Conservation (phyloP, 1,140 invertebrate genomes). For the Daktulosphaira vitifoliae region DNA sequence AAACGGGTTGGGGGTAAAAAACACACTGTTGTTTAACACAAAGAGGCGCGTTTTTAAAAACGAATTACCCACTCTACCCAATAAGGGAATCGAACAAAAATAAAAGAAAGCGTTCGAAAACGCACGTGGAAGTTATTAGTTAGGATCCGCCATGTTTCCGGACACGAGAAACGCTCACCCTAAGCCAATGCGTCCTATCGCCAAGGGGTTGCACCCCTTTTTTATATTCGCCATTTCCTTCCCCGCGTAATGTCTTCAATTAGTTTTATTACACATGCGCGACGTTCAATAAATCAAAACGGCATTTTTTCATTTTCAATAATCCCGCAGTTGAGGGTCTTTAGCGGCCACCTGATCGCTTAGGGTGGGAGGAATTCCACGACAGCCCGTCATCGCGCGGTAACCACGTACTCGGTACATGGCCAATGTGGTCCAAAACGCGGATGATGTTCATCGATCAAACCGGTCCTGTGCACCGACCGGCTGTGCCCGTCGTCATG, state of each 20-base stretch:
- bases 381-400: too few species aligned
- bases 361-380: neutral
- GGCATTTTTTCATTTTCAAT: neutral
- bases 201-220: slow-evolving; percentile 14
- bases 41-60: neutral
- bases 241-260: slow-evolving; percentile 24
- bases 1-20: neutral
- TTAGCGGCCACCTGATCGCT: neutral
- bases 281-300: slow-evolving; percentile 11
- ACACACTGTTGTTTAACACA: neutral
- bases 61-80: neutral
- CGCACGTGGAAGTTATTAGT: neutral
- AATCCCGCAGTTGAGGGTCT: neutral
- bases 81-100: too few species aligned
- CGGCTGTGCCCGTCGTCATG: too few species aligned
- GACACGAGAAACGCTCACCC: neutral
- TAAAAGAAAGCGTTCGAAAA: too few species aligned
- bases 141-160: slow-evolving; percentile 15
- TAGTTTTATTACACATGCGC: slow-evolving; percentile 31
- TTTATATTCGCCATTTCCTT: slow-evolving; percentile 16
- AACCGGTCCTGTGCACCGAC: slow-evolving; percentile 15
- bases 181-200: neutral
- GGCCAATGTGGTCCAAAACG: slow-evolving; percentile 2
- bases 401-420: neutral
- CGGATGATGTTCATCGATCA: slow-evolving; percentile 16